These are phyloP conservation scores for Spodoptera picta DNA, from an alignment of 2,888 invertebrate genomes.

Conservation along the genomic window DNA sequence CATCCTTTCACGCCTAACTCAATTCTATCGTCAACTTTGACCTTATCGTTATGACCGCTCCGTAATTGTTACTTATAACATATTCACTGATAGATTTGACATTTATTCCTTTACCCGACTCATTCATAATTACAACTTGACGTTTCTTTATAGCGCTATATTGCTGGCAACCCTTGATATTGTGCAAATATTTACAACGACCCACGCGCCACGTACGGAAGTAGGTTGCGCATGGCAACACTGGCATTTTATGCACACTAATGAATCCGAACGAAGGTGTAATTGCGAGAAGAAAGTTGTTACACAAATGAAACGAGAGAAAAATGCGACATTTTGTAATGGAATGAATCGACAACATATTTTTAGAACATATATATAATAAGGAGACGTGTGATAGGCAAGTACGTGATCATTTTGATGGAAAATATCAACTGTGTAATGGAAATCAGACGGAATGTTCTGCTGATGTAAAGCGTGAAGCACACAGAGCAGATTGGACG, in stretches of 20 bases:
- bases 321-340: background rate
- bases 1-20: too few species aligned
- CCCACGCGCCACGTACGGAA: constrained; percentile 32
- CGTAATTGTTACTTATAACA: too few species aligned
- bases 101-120: too few species aligned
- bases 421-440: constrained; percentile 32
- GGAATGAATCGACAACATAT: too few species aligned
- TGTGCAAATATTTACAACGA: constrained; percentile 44
- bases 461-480: background rate
- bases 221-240: constrained; percentile 51
- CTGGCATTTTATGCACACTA: constrained; percentile 45
- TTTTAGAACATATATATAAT: too few species aligned
- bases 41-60: too few species aligned
- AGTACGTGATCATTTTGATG: constrained; percentile 25
- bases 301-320: background rate
- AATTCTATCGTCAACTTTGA: too few species aligned
- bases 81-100: too few species aligned
- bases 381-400: background rate
- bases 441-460: constrained; percentile 17
- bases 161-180: constrained; percentile 32
- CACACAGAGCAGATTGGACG: too few species aligned
- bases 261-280: constrained; percentile 32
- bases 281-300: constrained; percentile 20
- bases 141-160: too few species aligned
- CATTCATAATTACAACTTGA: too few species aligned